phyloP scores from a whole-genome alignment of 2,888 invertebrate genomes.

The Disparrhopalites patrizii region DNA sequence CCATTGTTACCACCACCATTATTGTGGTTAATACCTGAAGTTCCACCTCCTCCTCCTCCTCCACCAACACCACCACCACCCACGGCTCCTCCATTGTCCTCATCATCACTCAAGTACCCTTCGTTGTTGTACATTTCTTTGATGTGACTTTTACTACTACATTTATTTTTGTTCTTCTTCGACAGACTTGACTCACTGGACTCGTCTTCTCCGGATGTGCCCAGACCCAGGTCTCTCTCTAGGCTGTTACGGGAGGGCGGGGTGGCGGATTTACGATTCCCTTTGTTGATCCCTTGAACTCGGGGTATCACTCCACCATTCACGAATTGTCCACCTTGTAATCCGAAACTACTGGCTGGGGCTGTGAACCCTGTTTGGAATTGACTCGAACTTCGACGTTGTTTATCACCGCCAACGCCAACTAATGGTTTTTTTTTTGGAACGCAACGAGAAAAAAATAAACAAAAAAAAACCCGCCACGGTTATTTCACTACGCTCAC shows the following conservation, averaged over 20 bases:
- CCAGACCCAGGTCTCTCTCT: conserved; percentile 71
- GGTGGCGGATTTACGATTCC: conserved; percentile 32
- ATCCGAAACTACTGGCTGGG: conserved; percentile 12
- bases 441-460: no score
- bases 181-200: conserved; percentile 76
- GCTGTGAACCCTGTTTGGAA: conserved; percentile 1
- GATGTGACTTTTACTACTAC: conserved; percentile 53
- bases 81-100: conserved; percentile 43
- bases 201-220: conserved; percentile 74
- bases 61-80: conserved; percentile 54
- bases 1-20: conserved; percentile 37
- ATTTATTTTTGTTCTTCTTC: conserved; percentile 52
- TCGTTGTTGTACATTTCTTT: conserved; percentile 60
- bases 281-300: conserved; percentile 36
- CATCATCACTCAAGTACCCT: conserved; percentile 58
- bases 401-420: conserved; percentile 26
- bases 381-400: conserved; percentile 28
- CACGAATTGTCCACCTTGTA: conserved; percentile 43
- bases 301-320: conserved; percentile 44
- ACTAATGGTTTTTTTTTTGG: no score
- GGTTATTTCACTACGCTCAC: no score
- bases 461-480: no score
- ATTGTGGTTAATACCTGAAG: conserved; percentile 54
- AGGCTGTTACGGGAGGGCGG: conserved; percentile 43
- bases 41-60: conserved; percentile 51